These are phyloP conservation scores for Callopanchax toddi DNA, from an alignment of 2,113 vertebrate genomes.

Conservation along the genomic window DNA sequence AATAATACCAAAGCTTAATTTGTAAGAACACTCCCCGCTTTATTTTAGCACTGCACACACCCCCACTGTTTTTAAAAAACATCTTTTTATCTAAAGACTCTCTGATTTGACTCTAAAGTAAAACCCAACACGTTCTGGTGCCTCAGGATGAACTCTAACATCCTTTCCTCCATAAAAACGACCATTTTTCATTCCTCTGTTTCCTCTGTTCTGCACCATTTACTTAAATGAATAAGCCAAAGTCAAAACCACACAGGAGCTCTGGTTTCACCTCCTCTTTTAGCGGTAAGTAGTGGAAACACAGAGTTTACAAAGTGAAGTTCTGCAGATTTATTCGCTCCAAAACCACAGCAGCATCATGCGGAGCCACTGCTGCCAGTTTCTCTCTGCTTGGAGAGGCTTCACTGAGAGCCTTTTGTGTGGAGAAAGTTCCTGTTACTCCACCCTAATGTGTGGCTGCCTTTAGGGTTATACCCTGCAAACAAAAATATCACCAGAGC, in stretches of 20 bases:
- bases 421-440: constrained; percentile 33
- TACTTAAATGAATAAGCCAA: neutral
- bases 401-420: constrained; percentile 13
- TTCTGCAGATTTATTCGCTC: constrained; percentile 1
- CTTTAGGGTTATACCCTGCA: no score
- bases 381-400: constrained; percentile 14
- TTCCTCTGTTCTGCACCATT: constrained; percentile 8
- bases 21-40: no score
- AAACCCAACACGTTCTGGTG: neutral
- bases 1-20: no score
- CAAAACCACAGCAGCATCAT: constrained; percentile 29
- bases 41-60: no score
- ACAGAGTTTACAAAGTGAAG: no score
- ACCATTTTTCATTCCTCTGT: neutral
- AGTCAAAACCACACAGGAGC: constrained; percentile 9
- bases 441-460: constrained; percentile 4
- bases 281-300: no score
- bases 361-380: constrained; percentile 22
- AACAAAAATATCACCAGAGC: no score
- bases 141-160: neutral
- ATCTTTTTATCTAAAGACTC: no score
- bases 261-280: no score
- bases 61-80: no score
- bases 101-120: neutral
- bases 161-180: neutral